A percentile compares a stretch with the other conserved stretches of the same genome.
Evolutionary conservation across 2,113 vertebrate species (phyloP).

Genomic region (Macaca nemestrina): DNA sequence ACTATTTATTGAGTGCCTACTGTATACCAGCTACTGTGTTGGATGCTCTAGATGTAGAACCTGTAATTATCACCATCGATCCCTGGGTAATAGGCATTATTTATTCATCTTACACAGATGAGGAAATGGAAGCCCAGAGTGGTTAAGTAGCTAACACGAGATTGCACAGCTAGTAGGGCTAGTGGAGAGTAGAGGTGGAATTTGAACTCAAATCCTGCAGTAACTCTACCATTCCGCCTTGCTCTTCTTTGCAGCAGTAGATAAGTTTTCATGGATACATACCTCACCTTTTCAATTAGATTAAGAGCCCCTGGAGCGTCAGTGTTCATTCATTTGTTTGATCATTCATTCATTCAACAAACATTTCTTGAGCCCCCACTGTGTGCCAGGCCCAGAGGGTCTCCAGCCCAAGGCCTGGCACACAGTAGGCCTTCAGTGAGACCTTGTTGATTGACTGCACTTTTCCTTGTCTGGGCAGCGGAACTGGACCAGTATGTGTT

Average conservation of each 20-base stretch:
- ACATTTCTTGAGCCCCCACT: neutral
- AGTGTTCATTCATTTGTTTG: neutral
- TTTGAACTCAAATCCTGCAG: neutral
- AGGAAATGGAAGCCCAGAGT: neutral
- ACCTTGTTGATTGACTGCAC: neutral
- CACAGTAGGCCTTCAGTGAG: neutral
- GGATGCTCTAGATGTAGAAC: neutral
- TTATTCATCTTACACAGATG: neutral
- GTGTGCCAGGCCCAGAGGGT: neutral
- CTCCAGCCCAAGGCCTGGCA: neutral
- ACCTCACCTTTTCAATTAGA: neutral
- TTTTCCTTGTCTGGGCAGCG: conserved; percentile 72
- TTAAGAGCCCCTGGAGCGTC: neutral
- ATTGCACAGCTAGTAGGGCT: neutral
- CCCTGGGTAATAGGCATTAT: neutral
- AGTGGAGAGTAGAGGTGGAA: neutral
- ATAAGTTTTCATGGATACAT: neutral
- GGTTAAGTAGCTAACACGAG: neutral
- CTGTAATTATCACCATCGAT: neutral
- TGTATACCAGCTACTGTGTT: neutral
- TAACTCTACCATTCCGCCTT: neutral
- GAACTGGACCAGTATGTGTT: conserved; percentile 85
- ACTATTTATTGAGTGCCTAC: neutral
- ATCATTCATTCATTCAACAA: neutral
- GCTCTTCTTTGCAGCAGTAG: neutral